Base-by-base conservation (phyloP, 2,113 vertebrate species). In the Raphicerus campestris region DNA sequence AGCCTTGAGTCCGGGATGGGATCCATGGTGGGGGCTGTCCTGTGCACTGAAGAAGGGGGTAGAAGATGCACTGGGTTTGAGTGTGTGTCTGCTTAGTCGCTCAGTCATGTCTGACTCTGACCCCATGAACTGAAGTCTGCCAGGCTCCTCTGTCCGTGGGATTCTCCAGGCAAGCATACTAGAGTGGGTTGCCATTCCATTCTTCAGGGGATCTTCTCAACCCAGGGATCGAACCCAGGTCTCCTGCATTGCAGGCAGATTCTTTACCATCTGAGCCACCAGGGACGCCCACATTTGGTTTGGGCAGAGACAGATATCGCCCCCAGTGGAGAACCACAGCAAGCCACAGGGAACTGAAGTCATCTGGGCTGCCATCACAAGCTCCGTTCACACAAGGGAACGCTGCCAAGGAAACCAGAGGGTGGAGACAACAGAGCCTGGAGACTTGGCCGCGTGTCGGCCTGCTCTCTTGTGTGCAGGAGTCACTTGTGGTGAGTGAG, bases 391-490 rank as follows among this genome's bases (percentile, higher is more conserved):
- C 39, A 26, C 7, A 0, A 30, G 30, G 45, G 30, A 66, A 19
- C 3, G 11, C 55, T 3, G 5, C 53, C 11, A 9, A 45, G 20
- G 4, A 30, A 32, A 10, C 20, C 56, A 7, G n/a, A 53, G 35
- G 22, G 6, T 19, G 7, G 0, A 35, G n/a, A 10, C 10, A 0
- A 24, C 20, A 3, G 10, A 1, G 30, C 6, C 77, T 15, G 3
- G 3, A 0, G 32, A 0, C 24, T 42, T 2, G 3, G 66, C 39
- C 0, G 0, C 0, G 3, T 0, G 42, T 5, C 28, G 5, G 45
- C 10, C 24, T 0, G 2, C 19, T 20, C 63, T 26, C 35, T 0
- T 2, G 16, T 13, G 11, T 6, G 35, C 15, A 6, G 3, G n/a
- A 16, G 28, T 35, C 28, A 14, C 5, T 6, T 42, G 39, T 42